Conservation (phyloP, 37 sponge, comb jelly and placozoan species). For the Oopsacas minuta region DNA sequence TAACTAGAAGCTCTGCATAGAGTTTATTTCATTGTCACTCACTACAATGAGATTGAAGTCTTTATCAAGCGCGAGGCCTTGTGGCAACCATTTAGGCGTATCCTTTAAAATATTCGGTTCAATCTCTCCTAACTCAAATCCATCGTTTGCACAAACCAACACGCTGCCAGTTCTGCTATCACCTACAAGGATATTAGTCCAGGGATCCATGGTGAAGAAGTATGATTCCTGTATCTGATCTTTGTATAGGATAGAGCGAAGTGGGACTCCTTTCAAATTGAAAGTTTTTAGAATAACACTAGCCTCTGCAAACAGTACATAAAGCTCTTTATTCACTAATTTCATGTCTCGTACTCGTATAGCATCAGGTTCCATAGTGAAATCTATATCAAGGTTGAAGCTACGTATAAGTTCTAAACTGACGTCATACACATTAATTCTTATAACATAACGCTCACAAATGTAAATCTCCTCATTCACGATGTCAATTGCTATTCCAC, state of each 20-base stretch:
- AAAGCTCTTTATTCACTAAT: not conserved
- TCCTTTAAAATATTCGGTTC: not conserved
- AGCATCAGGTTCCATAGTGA: not conserved
- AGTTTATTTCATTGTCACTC: not conserved
- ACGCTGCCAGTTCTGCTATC: not conserved
- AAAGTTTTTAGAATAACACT: not conserved
- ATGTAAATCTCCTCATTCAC: not conserved
- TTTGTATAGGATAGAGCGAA: slow-evolving; percentile 16
- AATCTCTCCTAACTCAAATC: not conserved
- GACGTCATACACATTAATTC: slow-evolving; percentile 4
- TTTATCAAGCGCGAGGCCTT: not conserved
- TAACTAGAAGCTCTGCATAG: not conserved
- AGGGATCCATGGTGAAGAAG: not conserved
- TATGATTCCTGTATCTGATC: not conserved
- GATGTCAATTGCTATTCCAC: not conserved
- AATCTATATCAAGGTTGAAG: not conserved
- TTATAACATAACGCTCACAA: slow-evolving; percentile 6
- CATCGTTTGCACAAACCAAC: not conserved
- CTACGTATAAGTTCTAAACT: not conserved
- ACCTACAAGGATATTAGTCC: not conserved
- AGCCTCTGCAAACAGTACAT: not conserved
- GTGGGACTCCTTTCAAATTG: not conserved
- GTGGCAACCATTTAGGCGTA: not conserved
- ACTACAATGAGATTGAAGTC: not conserved
- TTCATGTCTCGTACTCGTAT: slow-evolving; percentile 12